These are phyloP conservation scores for Spilogale gracilis DNA, from an alignment of 2,113 vertebrate genomes.

Conservation along the genomic window DNA sequence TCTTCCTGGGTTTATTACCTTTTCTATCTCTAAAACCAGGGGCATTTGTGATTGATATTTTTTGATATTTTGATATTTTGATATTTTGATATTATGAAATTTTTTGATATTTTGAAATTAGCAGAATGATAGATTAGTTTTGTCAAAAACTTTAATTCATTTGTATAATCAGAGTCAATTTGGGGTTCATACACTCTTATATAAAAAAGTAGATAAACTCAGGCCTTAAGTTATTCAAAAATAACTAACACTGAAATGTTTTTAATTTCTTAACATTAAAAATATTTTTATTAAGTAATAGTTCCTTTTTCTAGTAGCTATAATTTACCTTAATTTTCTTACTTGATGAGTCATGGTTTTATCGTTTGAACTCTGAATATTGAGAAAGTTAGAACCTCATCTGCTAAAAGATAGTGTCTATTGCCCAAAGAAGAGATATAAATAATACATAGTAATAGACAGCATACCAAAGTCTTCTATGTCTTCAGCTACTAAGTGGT, in stretches of 20 bases:
- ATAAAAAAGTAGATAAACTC: neutral
- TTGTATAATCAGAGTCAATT: constrained; percentile 38
- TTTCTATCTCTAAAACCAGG: neutral
- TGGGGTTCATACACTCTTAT: neutral
- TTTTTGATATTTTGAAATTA: neutral
- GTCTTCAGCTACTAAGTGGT: neutral
- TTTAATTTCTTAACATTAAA: constrained; percentile 31
- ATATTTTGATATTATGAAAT: no score
- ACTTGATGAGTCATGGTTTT: neutral
- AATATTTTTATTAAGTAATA: neutral
- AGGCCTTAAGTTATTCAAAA: neutral
- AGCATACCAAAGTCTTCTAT: neutral
- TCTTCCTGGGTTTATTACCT: neutral
- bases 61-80: no score
- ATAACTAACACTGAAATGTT: neutral
- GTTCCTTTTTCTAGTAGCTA: neutral
- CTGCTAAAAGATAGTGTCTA: neutral
- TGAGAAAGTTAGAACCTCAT: neutral
- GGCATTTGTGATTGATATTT: neutral
- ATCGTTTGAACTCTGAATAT: constrained; percentile 30
- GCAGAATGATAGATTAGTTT: neutral
- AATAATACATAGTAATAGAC: constrained; percentile 13
- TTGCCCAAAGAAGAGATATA: constrained; percentile 8
- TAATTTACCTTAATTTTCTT: neutral
- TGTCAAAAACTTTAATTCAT: neutral